These are phyloP conservation scores for Noctua pronuba DNA, from an alignment of 2,888 invertebrate species.

Conservation along the genomic window DNA sequence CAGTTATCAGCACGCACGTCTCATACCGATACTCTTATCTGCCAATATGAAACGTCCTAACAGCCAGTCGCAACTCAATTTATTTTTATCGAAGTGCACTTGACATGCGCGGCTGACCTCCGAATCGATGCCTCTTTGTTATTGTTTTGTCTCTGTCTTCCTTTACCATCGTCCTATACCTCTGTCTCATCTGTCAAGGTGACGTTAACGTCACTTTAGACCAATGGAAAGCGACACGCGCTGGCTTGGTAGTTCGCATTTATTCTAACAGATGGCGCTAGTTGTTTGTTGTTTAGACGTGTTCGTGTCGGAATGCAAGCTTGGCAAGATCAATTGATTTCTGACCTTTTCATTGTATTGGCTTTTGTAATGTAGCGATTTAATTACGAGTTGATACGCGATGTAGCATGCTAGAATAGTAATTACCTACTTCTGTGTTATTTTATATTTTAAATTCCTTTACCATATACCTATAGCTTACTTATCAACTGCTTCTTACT, in stretches of 20 bases:
- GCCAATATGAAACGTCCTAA: slow-evolving; percentile 39
- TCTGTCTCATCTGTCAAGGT: slow-evolving; percentile 73
- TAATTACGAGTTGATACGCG: slow-evolving; percentile 55
- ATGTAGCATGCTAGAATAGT: slow-evolving; percentile 50
- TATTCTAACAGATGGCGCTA: slow-evolving; percentile 82
- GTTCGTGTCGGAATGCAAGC: slow-evolving; percentile 41
- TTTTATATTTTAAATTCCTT: slow-evolving; percentile 13
- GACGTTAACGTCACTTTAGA: slow-evolving; percentile 72
- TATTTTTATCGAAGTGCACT: slow-evolving; percentile 81
- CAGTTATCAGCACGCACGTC: background rate
- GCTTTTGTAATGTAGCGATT: slow-evolving; percentile 49
- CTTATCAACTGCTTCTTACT: background rate
- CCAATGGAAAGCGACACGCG: slow-evolving; percentile 74
- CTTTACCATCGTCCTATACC: slow-evolving; percentile 38
- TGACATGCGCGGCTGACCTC: slow-evolving; percentile 88
- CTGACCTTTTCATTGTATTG: slow-evolving; percentile 62
- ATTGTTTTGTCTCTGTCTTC: slow-evolving; percentile 81
- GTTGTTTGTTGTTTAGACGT: slow-evolving; percentile 55
- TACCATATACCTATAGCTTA: background rate
- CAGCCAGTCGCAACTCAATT: slow-evolving; percentile 66
- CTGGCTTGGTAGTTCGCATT: slow-evolving; percentile 72
- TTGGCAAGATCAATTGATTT: slow-evolving; percentile 63
- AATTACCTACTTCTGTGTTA: slow-evolving; percentile 33
- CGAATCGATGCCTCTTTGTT: slow-evolving; percentile 89
- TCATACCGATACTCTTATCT: slow-evolving; percentile 24